Base-by-base conservation (phyloP, 2,888 invertebrate species). In the Gastrophysa polygoni region DNA sequence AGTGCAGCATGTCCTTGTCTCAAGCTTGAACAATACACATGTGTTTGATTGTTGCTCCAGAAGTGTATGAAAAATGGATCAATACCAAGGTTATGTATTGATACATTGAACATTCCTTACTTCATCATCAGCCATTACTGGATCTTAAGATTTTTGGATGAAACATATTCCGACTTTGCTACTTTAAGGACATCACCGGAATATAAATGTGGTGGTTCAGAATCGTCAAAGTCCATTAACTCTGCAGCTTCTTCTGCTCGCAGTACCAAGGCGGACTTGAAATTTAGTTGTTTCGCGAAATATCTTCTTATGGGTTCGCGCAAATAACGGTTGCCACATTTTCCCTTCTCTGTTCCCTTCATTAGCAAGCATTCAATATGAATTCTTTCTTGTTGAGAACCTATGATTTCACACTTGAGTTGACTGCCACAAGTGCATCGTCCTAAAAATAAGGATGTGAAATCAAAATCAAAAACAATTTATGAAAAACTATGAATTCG, bases 341-440 rank as follows among this genome's bases (percentile, higher is more conserved):
- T 48, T 24, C 24, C 48, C 16, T 48, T 48, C 24, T 48, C 48
- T 11, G 48, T 24, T 48, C 48, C 48, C 16, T 24, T 48, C 1
- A 28, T 1, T 38, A 38, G 11, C 1, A 14, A 38, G 11, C n/a
- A 38, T 38, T 38, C 38, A 14, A 38, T 14, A 38, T 38, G 38
- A 1, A 38, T 38, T 38, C 4, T 14, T 1, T 14, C 14, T 10
- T 38, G 4, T n/a, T 11, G 38, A 38, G 38, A 38, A 14, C 38
- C 38, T 14, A 38, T 38, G 2, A 38, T 10, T 38, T n/a, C 21
- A 48, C 48, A 48, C 16, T 24, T n/a, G 14, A 48, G 21, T n/a
- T 48, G 24, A 28, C 48, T 48, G 3, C 48, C 48, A 48, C 48
- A 48, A 48, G 48, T 24, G 24, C 48, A 48, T n/a, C 28, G 48